Base-by-base conservation (phyloP, 2,888 invertebrate species). In the Eurytoma adleriae region DNA sequence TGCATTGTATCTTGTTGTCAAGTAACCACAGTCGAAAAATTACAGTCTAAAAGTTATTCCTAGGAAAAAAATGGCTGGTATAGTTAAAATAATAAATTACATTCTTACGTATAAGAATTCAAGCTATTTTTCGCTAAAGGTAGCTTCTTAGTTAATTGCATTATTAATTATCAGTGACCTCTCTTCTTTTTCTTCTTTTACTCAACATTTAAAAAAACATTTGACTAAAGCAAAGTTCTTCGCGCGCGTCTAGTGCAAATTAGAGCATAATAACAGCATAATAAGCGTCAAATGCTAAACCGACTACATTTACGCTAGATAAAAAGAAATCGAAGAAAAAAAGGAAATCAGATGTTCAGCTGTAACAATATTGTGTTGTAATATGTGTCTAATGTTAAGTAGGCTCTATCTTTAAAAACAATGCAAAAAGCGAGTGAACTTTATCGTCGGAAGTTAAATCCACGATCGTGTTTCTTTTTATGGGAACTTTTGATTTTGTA, bases 291-390 rank as follows among this genome's bases (percentile, higher is more conserved):
- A 40, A 61, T 78, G 67, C 70, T 66, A 61, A 56, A 59, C 18
- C 24, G 13, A 74, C 68, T 72, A 68, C 18, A 72, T 76, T 73
- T 64, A 73, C 52, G 66, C 71, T 77, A 64, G 50, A 77, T 69
- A 78, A 71, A 64, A 27, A 57, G 5, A 40, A 24, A 24, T 52
- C 54, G 68, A 76, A 81, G 72, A 69, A 75, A 78, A 24, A 24
- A 24, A 24, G 24, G 24, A 24, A 71, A 78, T 81, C 78, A 50
- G 69, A 73, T 80, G 72, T 78, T 81, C 71, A 72, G 68, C 75
- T 71, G 48, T 78, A 78, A 81, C 57, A 77, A 69, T 81, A 79
- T 76, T 76, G 76, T 81, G 76, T 81, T 78, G 62, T 79, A 81
- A 81, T 81, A 78, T 27, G 57, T 79, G 76, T 81, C 76, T 79